Evolutionary conservation across 2,113 vertebrate genomes (phyloP), one percentile per base, ranked within the genome.

Genomic region (Microtus oregoni): DNA sequence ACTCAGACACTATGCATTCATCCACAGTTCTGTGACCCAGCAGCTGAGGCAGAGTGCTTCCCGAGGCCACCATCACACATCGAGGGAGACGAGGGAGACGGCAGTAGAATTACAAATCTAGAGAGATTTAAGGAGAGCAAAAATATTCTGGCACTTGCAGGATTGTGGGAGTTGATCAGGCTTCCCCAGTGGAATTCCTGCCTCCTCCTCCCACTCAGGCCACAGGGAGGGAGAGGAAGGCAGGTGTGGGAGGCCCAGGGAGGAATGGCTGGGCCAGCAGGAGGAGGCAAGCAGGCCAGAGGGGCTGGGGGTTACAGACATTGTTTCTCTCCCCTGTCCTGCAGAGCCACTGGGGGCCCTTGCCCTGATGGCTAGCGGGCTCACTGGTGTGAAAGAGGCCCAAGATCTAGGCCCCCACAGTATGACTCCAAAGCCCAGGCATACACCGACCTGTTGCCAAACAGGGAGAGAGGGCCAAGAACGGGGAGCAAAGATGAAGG

Each of bases 91-190:
- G 94, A 95, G 92, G 95, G 95, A 97, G 96, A 97, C 92, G 90
- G 97, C 94, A 55, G 83, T n/a, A 63, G 97, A 97, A 97, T 96
- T 97, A 97, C 97, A 97, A 91, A 97, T 96, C 96, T 73, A n/a
- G 96, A 95, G 97, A 98, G 97, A 97, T 97, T 95, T 97, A 94
- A 97, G 91, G 96, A 93, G 92, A 93, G 55, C 2, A 75, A 87
- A 93, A 95, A 79, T 75, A 86, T 94, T 94, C 96, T 94, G 96
- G 96, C 95, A 95, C 92, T 75, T 75, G 94, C 96, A 96, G 95
- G 96, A 95, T 10, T 68, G 93, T 86, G 93, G 90, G 81, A 96
- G 93, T 52, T 4, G 82, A 94, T 70, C 96, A 91, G 95, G 89
- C 93, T 94, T 98, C 96, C 97, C 97, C 95, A 30, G 89, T 70